These are phyloP conservation scores for Hexactinellida sp. DNA, from an alignment of 37 sponge, comb jelly and placozoan genomes.

Conservation along the genomic window DNA sequence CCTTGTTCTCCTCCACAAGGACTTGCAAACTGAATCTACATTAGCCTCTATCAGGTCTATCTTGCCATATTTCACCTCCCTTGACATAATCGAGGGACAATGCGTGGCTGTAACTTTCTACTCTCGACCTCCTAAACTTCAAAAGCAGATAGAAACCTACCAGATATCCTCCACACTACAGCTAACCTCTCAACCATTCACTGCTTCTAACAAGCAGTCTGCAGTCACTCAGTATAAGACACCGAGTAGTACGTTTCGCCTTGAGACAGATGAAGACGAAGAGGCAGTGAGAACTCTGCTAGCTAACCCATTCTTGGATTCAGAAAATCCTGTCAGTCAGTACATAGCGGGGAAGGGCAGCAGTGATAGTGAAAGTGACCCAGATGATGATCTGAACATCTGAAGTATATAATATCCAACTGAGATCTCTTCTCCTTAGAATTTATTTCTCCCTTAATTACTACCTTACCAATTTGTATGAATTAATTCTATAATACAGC, in stretches of 20 bases:
- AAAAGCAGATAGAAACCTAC: background rate
- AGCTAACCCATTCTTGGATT: background rate
- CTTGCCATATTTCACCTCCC: background rate
- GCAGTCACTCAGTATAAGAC: background rate
- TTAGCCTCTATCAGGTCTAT: background rate
- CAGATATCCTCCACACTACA: background rate
- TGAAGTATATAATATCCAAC: background rate
- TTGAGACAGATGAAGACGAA: background rate
- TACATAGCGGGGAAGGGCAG: background rate
- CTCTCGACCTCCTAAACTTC: background rate
- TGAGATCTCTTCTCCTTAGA: no score
- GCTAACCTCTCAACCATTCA: background rate
- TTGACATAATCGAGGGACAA: background rate
- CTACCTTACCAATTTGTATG: no score
- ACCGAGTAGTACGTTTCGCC: constrained; percentile 9
- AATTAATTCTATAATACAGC: no score
- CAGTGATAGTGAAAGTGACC: constrained; percentile 16
- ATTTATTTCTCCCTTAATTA: no score
- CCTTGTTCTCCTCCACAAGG: background rate
- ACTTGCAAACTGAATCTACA: background rate
- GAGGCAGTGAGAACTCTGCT: constrained; percentile 9
- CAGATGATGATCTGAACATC: constrained; percentile 6
- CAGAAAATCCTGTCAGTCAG: background rate
- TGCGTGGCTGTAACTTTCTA: background rate
- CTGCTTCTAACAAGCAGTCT: background rate